Percentiles rank a stretch among this genome's conserved stretches.
phyloP scores from a whole-genome alignment of 2,113 vertebrate genomes.

The Butorides virescens region DNA sequence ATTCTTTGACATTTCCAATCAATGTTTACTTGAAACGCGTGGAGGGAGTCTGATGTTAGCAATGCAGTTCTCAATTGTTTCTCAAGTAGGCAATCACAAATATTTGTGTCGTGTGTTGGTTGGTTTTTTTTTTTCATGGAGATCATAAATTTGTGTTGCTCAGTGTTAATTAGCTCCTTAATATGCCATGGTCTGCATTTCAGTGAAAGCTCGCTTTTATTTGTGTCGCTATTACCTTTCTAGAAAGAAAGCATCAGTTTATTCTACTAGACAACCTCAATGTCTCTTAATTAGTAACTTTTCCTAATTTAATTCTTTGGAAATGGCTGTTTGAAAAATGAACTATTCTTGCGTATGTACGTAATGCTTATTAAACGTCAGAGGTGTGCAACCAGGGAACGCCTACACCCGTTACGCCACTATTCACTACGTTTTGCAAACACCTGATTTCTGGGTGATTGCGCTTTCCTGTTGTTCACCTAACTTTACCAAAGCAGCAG shows the following conservation, averaged over 20 bases:
- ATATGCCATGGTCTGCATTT: not conserved
- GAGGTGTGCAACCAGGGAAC: not conserved
- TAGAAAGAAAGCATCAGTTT: not conserved
- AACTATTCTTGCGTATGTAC: not conserved
- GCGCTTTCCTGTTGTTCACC: not conserved
- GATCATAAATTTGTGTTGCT: not conserved
- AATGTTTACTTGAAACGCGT: slow-evolving; percentile 27
- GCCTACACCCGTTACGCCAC: not conserved
- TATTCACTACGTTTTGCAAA: not conserved
- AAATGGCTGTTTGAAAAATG: not conserved
- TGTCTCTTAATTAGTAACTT: not conserved
- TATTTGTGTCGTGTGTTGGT: not conserved
- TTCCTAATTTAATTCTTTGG: not conserved
- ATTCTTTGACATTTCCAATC: slow-evolving; percentile 59
- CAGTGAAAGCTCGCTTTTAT: not conserved
- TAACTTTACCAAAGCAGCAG: not conserved
- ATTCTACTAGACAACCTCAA: not conserved
- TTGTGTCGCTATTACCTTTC: not conserved
- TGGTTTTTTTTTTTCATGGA: not conserved
- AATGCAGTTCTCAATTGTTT: slow-evolving; percentile 22
- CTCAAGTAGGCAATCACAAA: not conserved
- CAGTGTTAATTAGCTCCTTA: slow-evolving; percentile 24
- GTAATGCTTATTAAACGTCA: not conserved
- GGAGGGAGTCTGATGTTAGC: slow-evolving; percentile 29
- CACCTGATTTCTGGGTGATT: not conserved